These are phyloP conservation scores for Noctua janthe DNA, from an alignment of 2,888 invertebrate species.

Conservation along the genomic window DNA sequence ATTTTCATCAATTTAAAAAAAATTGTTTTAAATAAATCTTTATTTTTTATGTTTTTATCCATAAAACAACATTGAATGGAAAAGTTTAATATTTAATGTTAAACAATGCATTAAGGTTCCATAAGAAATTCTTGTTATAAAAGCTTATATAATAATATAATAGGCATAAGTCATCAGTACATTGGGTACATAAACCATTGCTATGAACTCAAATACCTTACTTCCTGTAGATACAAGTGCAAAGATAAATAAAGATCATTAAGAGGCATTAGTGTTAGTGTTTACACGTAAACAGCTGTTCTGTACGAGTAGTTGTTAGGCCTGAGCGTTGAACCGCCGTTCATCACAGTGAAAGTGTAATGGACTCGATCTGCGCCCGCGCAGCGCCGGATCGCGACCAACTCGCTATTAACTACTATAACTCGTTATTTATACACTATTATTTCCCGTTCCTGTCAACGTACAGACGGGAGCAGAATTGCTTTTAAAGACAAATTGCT, in stretches of 20 bases:
- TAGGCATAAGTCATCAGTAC: background rate
- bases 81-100: background rate
- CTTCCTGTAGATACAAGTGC: slow-evolving; percentile 29
- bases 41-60: no score
- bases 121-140: no score
- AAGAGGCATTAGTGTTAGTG: slow-evolving; percentile 32
- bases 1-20: no score
- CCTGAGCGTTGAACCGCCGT: slow-evolving; percentile 74
- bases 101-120: background rate
- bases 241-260: slow-evolving; percentile 28
- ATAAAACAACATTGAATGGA: background rate
- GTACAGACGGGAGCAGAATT: slow-evolving; percentile 53
- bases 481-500: slow-evolving; percentile 34
- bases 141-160: no score
- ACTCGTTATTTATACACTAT: slow-evolving; percentile 58
- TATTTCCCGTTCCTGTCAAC: slow-evolving; percentile 65
- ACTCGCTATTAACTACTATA: slow-evolving; percentile 55
- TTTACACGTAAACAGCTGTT: slow-evolving; percentile 64
- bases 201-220: background rate
- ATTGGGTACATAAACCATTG: slow-evolving; percentile 2
- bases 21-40: no score
- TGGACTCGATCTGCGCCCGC: slow-evolving; percentile 62
- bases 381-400: slow-evolving; percentile 53
- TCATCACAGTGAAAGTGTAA: slow-evolving; percentile 69
- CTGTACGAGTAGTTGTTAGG: slow-evolving; percentile 65